Percentiles rank a stretch among this genome's conserved stretches.
phyloP scores from a whole-genome alignment of 2,113 vertebrate genomes.

The Cardinalis cardinalis region DNA sequence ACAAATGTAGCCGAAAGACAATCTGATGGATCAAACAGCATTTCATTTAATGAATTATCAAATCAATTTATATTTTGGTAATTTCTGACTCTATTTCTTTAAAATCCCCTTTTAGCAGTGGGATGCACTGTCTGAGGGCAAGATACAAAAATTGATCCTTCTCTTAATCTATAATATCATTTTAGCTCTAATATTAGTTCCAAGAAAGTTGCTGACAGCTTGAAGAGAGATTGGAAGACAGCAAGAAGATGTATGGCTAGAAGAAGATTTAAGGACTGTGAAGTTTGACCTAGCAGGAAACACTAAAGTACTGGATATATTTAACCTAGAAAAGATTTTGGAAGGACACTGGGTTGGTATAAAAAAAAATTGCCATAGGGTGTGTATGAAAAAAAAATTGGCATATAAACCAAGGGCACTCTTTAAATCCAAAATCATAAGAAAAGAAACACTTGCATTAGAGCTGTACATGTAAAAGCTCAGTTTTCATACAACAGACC shows the following conservation, averaged over 20 bases:
- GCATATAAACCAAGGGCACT: background rate
- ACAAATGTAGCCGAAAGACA: background rate
- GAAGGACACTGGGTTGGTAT: background rate
- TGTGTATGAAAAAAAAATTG: background rate
- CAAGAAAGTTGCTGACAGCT: background rate
- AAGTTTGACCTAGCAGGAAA: background rate
- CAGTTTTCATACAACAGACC: background rate
- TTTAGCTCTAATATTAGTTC: background rate
- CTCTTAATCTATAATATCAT: background rate
- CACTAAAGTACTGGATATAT: background rate
- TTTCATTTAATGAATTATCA: background rate
- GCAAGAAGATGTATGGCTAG: background rate
- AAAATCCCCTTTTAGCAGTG: background rate
- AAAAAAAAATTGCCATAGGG: background rate
- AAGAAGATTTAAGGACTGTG: background rate
- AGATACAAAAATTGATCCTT: background rate
- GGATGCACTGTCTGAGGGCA: background rate
- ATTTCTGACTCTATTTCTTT: background rate
- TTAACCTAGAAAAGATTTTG: background rate
- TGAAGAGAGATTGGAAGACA: background rate
- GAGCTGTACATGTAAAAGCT: background rate
- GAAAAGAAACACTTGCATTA: background rate
- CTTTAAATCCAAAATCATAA: background rate
- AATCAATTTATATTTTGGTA: background rate
- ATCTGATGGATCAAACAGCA: background rate